A percentile compares a stretch with the other conserved stretches of the same genome.
Evolutionary conservation across 2,888 invertebrate genomes (phyloP).

Genomic region (Drosophila kanekoi): DNA sequence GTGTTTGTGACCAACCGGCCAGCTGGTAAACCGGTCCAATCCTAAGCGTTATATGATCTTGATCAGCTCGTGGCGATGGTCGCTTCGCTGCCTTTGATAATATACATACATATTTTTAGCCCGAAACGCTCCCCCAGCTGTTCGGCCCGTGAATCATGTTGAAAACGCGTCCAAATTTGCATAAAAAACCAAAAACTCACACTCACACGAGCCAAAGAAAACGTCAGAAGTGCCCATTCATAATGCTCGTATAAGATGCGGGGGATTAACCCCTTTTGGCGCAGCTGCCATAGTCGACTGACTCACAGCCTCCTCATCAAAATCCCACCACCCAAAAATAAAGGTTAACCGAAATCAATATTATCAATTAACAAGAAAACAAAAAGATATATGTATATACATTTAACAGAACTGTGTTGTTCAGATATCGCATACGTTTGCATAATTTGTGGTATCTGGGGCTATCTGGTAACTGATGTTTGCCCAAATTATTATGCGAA

Average conservation of each 20-base stretch:
- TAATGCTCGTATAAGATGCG: constrained; percentile 1
- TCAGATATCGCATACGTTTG: constrained; percentile 16
- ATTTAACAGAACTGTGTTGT: constrained; percentile 24
- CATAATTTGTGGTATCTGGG: constrained; percentile 41
- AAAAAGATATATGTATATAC: background rate
- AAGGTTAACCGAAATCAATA: background rate
- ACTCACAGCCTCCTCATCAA: constrained; percentile 24
- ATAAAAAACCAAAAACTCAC: constrained; percentile 30
- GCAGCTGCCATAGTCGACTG: constrained; percentile 31
- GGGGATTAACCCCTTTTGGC: constrained; percentile 26
- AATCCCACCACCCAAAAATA: constrained; percentile 6
- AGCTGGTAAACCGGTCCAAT: constrained; percentile 71
- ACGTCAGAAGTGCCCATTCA: background rate
- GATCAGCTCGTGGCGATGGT: constrained; percentile 30
- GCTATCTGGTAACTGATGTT: constrained; percentile 11
- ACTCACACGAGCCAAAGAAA: background rate
- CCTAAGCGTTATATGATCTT: constrained; percentile 40
- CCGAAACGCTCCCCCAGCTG: constrained; percentile 41
- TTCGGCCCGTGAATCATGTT: constrained; percentile 34
- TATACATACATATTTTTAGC: constrained; percentile 42
- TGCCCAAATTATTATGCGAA: constrained; percentile 16
- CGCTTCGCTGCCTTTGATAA: constrained; percentile 19
- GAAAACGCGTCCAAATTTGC: constrained; percentile 31
- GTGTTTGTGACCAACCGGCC: constrained; percentile 47
- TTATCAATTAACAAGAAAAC: no score